A percentile compares a stretch with the other conserved stretches of the same genome.
phyloP scores from a whole-genome alignment of 2,113 vertebrate genomes.

The Vidua chalybeata region DNA sequence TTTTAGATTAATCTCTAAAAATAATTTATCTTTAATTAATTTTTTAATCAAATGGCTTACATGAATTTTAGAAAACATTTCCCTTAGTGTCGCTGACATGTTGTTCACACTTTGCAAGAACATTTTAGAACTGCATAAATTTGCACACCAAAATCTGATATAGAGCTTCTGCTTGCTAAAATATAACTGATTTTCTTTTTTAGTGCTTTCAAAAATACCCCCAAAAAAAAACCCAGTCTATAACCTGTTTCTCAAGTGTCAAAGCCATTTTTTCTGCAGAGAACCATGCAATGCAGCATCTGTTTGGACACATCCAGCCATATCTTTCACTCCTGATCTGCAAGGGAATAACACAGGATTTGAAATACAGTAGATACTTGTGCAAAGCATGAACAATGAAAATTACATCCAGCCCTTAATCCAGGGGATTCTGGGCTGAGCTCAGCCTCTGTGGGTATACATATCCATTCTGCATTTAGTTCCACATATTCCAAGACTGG shows the following conservation, averaged over 20 bases:
- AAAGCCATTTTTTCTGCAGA: not conserved
- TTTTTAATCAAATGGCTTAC: not conserved
- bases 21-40: not conserved
- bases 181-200: not conserved
- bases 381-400: slow-evolving; percentile 48
- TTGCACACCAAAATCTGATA: not conserved
- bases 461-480: slow-evolving; percentile 34
- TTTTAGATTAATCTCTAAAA: not conserved
- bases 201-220: not conserved
- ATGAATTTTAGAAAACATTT: not conserved
- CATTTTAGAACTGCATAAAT: not conserved
- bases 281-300: not conserved
- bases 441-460: not conserved
- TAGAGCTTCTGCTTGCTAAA: not conserved
- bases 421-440: slow-evolving; percentile 41
- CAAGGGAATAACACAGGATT: slow-evolving; percentile 21
- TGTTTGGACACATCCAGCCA: slow-evolving; percentile 10
- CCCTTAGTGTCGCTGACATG: not conserved
- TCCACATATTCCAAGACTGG: slow-evolving; percentile 12
- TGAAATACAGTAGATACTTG: slow-evolving; percentile 47
- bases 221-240: not conserved
- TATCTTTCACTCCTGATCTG: slow-evolving; percentile 7
- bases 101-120: not conserved
- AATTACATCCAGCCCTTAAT: slow-evolving; percentile 51
- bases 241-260: not conserved